Evolutionary conservation across 2,797 vertebrate species (phyloP), one percentile per base, ranked within the genome.

Genomic region (Limnodromus scolopaceus): DNA sequence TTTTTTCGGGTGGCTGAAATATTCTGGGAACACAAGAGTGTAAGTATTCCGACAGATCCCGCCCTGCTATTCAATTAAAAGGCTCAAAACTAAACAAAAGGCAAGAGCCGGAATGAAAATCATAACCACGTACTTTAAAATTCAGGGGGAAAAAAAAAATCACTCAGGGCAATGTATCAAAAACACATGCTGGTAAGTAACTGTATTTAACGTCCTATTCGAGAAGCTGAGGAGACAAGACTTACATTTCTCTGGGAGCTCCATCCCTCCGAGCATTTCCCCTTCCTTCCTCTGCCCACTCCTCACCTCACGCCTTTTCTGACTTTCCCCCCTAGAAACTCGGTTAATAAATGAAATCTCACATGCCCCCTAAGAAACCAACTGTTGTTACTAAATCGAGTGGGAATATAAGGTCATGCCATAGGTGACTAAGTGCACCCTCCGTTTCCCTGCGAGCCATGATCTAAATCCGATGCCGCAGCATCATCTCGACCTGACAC

Each of bases 351-450:
- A 93, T 89, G 93, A 94, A 95, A 96, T 92, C 91, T 97, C 85
- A 95, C 94, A 95, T 83, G 70, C 72, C 95, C 95, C 60, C 53
- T 93, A 96, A 94, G 84, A 94, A 98, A 97, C 97, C 96, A 97
- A 86, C 97, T 98, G 98, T 92, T 97, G 98, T 97, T 98, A 97
- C 98, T 97, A 97, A 97, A 97, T 97, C 96, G 96, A 98, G 97
- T 96, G 93, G 94, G 89, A 97, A 96, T 97, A 97, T 96, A 97
- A 98, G 96, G 97, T 98, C 98, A 98, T 87, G 84, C 92, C 96
- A 97, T 97, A 98, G 97, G 97, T 98, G 98, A 98, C 98, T 98
- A 98, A 98, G 96, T 87, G 49, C 70, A 94, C 89, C 84, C 70
- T n/a, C 95, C 63, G 94, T 96, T 97, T 97, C 97, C 71, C 92